These are phyloP conservation scores for Bombus soroeensis DNA, from an alignment of 1,140 invertebrate genomes.

Conservation along the genomic window DNA sequence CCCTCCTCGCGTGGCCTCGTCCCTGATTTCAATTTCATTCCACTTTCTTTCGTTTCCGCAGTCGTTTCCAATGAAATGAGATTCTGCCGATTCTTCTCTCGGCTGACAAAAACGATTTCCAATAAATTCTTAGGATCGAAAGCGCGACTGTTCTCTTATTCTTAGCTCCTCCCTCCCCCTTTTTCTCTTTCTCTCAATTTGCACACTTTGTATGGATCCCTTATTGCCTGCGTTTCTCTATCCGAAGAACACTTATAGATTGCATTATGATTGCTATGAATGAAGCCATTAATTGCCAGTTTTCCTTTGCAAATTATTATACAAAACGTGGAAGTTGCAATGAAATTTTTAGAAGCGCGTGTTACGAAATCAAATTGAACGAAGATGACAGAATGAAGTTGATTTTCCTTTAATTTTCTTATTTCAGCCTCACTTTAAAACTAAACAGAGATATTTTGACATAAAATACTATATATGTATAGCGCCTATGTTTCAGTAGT, in stretches of 20 bases:
- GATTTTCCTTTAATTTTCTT: too few relatives aligned
- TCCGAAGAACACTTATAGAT: not conserved
- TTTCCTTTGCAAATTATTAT: too few relatives aligned
- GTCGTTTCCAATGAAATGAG: conserved; percentile 52
- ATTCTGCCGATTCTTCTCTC: conserved; percentile 53
- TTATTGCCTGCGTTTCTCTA: not conserved
- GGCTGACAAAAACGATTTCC: conserved; percentile 57
- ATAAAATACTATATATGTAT: too few relatives aligned
- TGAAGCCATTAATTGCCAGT: not conserved
- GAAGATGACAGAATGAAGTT: too few relatives aligned
- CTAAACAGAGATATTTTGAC: too few relatives aligned
- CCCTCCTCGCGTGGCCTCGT: not conserved
- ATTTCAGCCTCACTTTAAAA: too few relatives aligned
- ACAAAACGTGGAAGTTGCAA: too few relatives aligned
- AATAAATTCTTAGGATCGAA: conserved; percentile 55
- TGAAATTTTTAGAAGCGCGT: too few relatives aligned
- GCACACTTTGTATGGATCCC: not conserved
- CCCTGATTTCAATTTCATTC: conserved; percentile 62
- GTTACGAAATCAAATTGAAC: too few relatives aligned
- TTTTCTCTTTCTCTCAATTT: not conserved
- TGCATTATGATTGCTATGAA: not conserved
- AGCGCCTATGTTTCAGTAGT: too few relatives aligned
- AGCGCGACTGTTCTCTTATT: conserved; percentile 3
- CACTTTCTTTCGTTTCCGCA: conserved; percentile 64
- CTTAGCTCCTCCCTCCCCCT: not conserved